Evolutionary conservation across 2,113 vertebrate genomes (phyloP).

Genomic region (Calidris pygmaea): DNA sequence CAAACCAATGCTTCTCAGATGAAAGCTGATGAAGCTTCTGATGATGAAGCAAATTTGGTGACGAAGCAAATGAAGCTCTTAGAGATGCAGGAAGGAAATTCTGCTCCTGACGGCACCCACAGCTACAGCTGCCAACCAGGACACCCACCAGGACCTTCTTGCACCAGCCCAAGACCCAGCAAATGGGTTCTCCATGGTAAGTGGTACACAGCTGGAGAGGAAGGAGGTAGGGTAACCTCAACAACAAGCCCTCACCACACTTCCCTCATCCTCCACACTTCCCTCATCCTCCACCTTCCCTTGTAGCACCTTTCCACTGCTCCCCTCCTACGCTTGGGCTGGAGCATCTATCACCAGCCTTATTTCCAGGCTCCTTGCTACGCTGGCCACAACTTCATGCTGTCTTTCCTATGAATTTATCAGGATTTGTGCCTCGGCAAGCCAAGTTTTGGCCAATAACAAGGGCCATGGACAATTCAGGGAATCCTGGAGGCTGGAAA

Average conservation of each 20-base stretch:
- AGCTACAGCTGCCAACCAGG: not conserved
- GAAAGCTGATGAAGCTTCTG: too few species aligned
- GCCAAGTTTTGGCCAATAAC: not conserved
- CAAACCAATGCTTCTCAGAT: not conserved
- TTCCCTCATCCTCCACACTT: not conserved
- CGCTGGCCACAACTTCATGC: rapidly evolving
- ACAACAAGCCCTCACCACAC: rapidly evolving
- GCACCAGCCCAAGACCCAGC: not conserved
- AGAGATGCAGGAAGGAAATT: not conserved
- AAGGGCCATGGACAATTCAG: not conserved
- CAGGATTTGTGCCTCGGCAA: not conserved
- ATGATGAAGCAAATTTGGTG: too few species aligned
- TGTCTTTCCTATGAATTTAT: not conserved
- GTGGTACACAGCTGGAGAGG: not conserved
- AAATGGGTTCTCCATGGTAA: not conserved
- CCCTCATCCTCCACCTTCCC: not conserved
- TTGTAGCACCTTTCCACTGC: not conserved
- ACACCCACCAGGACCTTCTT: not conserved
- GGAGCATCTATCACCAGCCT: not conserved
- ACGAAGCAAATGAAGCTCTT: not conserved
- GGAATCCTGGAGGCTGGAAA: not conserved
- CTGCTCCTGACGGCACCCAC: not conserved
- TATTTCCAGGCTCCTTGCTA: not conserved
- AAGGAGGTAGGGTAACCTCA: not conserved
- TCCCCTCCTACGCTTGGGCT: not conserved